phyloP scores from a whole-genome alignment of 2,797 vertebrate species.

The Vultur gryphus region DNA sequence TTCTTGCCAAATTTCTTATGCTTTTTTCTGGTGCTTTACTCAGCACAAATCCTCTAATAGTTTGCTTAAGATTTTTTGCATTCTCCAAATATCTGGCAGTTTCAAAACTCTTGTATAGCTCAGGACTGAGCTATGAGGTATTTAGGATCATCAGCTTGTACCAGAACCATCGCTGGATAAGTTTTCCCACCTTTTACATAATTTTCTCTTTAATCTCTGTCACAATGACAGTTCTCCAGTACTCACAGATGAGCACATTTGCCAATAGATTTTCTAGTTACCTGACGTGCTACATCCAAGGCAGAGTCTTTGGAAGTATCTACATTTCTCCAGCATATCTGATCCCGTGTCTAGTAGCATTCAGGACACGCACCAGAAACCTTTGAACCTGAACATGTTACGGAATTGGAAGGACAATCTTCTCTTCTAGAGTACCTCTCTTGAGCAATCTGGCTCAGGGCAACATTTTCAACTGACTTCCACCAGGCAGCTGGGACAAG shows the following conservation, averaged over 20 bases:
- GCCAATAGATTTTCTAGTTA: not conserved
- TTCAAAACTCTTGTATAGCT: not conserved
- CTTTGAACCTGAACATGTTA: not conserved
- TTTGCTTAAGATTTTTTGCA: not conserved
- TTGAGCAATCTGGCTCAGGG: not conserved
- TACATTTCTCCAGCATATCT: not conserved
- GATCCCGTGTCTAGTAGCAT: not conserved
- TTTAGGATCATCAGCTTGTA: not conserved
- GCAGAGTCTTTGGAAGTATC: not conserved
- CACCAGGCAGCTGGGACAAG: not conserved
- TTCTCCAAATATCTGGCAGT: not conserved
- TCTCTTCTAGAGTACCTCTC: not conserved
- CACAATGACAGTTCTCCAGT: not conserved
- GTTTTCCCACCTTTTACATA: not conserved
- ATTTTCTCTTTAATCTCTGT: not conserved
- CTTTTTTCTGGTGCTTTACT: not conserved
- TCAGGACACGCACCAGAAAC: not conserved
- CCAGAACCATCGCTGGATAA: not conserved
- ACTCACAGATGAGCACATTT: not conserved
- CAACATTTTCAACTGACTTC: not conserved
- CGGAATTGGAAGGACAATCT: not conserved
- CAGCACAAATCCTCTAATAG: not conserved
- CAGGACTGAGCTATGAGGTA: not conserved
- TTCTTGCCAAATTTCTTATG: not conserved
- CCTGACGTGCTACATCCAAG: accelerated